Conservation (phyloP, 2,113 vertebrate genomes). For the Brachypodius melanocephalos region DNA sequence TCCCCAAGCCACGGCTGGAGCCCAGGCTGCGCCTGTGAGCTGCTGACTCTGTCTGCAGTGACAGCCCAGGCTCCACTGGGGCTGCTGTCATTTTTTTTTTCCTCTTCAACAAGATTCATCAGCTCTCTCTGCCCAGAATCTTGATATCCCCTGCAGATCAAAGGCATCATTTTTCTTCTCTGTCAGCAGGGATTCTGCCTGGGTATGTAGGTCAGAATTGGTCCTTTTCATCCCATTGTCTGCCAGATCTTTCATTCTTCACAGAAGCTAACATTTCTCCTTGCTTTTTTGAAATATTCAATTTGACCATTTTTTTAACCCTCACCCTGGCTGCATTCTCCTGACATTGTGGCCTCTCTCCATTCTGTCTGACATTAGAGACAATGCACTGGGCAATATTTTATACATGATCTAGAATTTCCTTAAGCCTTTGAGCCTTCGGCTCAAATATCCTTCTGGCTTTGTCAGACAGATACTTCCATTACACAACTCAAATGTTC, state of each 20-base stretch:
- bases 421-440: not conserved
- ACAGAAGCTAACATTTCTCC: not conserved
- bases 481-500: conserved; percentile 9
- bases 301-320: not conserved
- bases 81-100: not conserved
- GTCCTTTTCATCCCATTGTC: not conserved
- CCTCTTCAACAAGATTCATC: not conserved
- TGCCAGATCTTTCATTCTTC: not conserved
- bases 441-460: not conserved
- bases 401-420: not conserved
- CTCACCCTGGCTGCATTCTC: not conserved
- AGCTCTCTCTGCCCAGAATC: not conserved
- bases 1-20: rapidly evolving
- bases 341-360: not conserved
- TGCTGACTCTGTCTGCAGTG: rapidly evolving
- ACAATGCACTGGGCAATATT: not conserved
- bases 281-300: not conserved
- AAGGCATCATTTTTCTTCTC: not conserved
- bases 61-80: not conserved
- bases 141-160: not conserved
- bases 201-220: not conserved
- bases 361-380: not conserved
- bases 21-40: not conserved
- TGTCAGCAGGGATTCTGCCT: not conserved
- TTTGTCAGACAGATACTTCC: conserved; percentile 38